Conservation (phyloP, 2,113 vertebrate genomes). For the Propithecus coquereli region DNA sequence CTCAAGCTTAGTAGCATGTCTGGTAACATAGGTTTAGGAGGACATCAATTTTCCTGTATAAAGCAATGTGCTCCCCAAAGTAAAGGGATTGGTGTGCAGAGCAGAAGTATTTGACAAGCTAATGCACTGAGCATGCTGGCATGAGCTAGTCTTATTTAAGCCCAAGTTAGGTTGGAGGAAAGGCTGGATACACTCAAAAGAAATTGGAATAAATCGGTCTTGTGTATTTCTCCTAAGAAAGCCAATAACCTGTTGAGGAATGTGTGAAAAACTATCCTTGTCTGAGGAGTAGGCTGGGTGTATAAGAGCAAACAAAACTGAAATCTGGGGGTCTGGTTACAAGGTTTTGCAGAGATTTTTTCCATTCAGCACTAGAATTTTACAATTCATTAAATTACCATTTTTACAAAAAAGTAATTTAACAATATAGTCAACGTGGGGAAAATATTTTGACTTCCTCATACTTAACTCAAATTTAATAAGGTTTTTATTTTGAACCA, state of each 20-base stretch:
- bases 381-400: not conserved
- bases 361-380: not conserved
- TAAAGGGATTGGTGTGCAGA: not conserved
- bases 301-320: not conserved
- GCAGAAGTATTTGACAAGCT: not conserved
- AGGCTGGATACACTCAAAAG: not conserved
- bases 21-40: not conserved
- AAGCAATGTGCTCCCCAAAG: not conserved
- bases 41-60: not conserved
- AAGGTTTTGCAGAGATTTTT: not conserved
- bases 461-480: not conserved
- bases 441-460: not conserved
- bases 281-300: not conserved
- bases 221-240: not conserved
- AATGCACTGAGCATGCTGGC: not conserved
- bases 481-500: not conserved
- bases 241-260: not conserved
- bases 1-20: not conserved
- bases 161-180: not conserved
- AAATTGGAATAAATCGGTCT: not conserved
- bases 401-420: not conserved
- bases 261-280: accelerated
- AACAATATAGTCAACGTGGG: not conserved
- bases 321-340: not conserved
- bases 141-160: not conserved